These are phyloP conservation scores for Falco berigora DNA, from an alignment of 2,797 vertebrate genomes.

Conservation along the genomic window DNA sequence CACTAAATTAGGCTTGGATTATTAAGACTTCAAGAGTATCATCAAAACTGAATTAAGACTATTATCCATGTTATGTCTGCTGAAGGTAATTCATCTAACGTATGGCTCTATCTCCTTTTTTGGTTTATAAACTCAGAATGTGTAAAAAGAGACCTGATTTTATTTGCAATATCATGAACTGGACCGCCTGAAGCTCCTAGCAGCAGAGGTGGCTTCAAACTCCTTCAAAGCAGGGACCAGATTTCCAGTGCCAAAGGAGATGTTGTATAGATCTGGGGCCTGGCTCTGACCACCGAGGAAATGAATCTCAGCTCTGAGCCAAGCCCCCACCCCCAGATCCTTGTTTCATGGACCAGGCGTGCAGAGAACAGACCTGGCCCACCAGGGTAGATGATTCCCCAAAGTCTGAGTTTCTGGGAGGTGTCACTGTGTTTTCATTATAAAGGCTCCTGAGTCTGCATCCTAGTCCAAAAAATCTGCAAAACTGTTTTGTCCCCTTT, in stretches of 20 bases:
- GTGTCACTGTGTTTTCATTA: background rate
- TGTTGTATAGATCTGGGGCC: background rate
- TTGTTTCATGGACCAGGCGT: background rate
- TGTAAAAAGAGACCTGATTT: background rate
- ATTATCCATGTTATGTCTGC: background rate
- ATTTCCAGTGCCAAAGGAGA: background rate
- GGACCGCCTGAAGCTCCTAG: background rate
- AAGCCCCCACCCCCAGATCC: background rate
- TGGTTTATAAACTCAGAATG: background rate
- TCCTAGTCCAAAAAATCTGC: background rate
- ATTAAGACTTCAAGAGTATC: background rate
- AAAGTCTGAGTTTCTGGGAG: background rate
- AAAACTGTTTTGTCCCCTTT: background rate
- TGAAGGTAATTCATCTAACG: background rate
- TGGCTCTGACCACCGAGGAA: background rate
- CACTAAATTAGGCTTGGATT: background rate
- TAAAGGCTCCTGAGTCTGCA: background rate
- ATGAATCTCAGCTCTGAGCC: background rate
- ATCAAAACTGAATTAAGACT: background rate
- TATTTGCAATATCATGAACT: background rate
- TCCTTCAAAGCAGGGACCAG: background rate
- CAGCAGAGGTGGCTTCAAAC: background rate
- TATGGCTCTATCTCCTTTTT: background rate
- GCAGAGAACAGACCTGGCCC: background rate
- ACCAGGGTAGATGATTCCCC: fast-evolving